These are phyloP conservation scores for Tachystola acroxantha DNA, from an alignment of 2,888 invertebrate genomes.

Conservation along the genomic window DNA sequence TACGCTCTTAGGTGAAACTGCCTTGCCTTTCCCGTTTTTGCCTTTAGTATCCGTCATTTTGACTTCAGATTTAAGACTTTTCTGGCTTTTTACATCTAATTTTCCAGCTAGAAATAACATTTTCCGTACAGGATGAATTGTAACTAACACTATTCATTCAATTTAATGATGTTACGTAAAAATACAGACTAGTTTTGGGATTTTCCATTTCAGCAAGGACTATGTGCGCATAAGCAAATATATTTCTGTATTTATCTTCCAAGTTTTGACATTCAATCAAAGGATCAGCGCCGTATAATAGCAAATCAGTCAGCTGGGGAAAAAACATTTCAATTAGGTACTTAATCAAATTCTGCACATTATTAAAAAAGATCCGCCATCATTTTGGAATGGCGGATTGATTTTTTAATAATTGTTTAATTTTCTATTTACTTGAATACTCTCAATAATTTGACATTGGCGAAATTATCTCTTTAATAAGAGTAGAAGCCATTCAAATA, in stretches of 20 bases:
- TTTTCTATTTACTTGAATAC: too few species aligned
- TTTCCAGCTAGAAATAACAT: neutral
- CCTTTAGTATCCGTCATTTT: neutral
- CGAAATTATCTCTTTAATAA: too few species aligned
- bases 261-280: slow-evolving; percentile 43
- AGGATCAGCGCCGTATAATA: slow-evolving; percentile 58
- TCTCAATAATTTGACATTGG: too few species aligned
- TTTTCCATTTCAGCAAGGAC: slow-evolving; percentile 16
- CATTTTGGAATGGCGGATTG: too few species aligned
- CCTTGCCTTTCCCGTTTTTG: slow-evolving; percentile 11
- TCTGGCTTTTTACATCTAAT: slow-evolving; percentile 1
- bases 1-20: too few species aligned
- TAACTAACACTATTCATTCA: too few species aligned
- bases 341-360: too few species aligned
- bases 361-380: too few species aligned
- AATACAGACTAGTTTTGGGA: neutral
- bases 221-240: slow-evolving; percentile 45
- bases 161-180: too few species aligned
- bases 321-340: slow-evolving; percentile 6
- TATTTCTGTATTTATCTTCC: slow-evolving; percentile 36
- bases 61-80: neutral
- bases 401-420: too few species aligned
- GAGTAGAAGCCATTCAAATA: too few species aligned
- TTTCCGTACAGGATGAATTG: too few species aligned
- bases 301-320: slow-evolving; percentile 51